Conservation (phyloP, 2,888 invertebrate genomes). For the Criorhina ranunculi region DNA sequence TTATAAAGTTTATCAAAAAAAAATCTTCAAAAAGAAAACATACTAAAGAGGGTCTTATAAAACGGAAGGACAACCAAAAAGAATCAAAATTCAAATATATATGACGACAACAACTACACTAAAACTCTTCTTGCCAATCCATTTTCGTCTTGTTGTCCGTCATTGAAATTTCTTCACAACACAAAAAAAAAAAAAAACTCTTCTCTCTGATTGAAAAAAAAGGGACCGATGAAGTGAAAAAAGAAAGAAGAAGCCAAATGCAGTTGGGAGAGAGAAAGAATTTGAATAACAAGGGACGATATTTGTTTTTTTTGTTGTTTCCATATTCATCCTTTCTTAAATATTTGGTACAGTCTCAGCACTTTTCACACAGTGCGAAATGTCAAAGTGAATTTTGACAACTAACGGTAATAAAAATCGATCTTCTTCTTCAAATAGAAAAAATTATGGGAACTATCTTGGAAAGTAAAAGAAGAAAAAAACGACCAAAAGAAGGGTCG, state of each 20-base stretch:
- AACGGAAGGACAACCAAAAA: conserved; percentile 61
- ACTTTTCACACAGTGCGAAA: conserved; percentile 29
- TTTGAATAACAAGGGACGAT: conserved; percentile 68
- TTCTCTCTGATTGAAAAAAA: conserved; percentile 48
- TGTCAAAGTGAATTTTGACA: conserved; percentile 39
- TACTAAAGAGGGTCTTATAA: conserved; percentile 53
- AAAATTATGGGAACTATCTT: conserved; percentile 8
- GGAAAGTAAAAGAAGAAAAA: neutral
- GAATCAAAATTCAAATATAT: conserved; percentile 44
- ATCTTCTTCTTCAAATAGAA: neutral
- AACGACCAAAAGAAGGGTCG: neutral
- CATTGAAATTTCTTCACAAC: conserved; percentile 52
- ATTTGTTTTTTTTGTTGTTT: conserved; percentile 26
- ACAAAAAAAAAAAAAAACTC: conserved; percentile 26
- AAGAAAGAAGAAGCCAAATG: conserved; percentile 59
- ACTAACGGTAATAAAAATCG: conserved; percentile 38
- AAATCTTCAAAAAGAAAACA: conserved; percentile 29
- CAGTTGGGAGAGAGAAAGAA: conserved; percentile 66
- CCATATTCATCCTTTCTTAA: conserved; percentile 49
- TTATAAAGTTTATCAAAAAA: conserved; percentile 54
- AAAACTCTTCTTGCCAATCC: conserved; percentile 74
- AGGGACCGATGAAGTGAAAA: conserved; percentile 64
- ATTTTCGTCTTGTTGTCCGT: conserved; percentile 68
- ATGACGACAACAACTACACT: conserved; percentile 52
- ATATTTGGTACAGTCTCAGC: conserved; percentile 70